Percentiles rank a stretch among this genome's conserved stretches.
These are phyloP conservation scores for Pelobates cultripes DNA, from an alignment of 2,797 vertebrate species.

Conservation along the genomic window DNA sequence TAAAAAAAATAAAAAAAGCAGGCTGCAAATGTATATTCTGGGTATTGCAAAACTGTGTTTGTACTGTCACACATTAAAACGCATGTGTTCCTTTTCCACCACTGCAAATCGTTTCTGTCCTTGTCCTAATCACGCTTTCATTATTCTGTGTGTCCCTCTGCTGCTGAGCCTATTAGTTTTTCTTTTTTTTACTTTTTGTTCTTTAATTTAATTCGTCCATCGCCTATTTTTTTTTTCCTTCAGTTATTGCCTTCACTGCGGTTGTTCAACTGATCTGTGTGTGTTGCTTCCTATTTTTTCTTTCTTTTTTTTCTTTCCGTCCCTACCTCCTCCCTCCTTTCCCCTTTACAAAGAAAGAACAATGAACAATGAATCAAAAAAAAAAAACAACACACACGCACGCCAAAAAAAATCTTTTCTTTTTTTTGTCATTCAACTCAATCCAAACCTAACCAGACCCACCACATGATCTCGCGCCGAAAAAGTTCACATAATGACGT, in stretches of 20 bases:
- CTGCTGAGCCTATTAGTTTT: constrained; percentile 63
- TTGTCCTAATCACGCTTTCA: constrained; percentile 71
- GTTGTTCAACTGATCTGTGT: constrained; percentile 54
- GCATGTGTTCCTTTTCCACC: constrained; percentile 69
- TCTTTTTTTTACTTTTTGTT: constrained; percentile 29
- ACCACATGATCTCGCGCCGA: constrained; percentile 80
- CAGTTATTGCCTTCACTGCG: constrained; percentile 57
- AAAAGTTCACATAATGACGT: constrained; percentile 83
- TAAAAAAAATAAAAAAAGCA: background rate
- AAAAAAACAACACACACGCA: constrained; percentile 19
- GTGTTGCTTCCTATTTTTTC: constrained; percentile 42
- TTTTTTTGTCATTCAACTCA: constrained; percentile 87
- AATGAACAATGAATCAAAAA: constrained; percentile 43
- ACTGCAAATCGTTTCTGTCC: constrained; percentile 66
- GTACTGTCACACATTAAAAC: constrained; percentile 64
- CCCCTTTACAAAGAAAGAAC: constrained; percentile 37
- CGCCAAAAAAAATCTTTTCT: constrained; percentile 75
- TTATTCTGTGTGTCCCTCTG: constrained; percentile 65
- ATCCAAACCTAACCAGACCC: constrained; percentile 83
- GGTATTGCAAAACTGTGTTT: constrained; percentile 48
- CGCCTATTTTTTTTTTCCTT: constrained; percentile 58
- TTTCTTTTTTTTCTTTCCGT: constrained; percentile 37
- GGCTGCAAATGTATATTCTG: constrained; percentile 32
- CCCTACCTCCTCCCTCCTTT: constrained; percentile 31
- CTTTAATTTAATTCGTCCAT: constrained; percentile 52